Evolutionary conservation across 2,797 vertebrate species (phyloP), one percentile per base, ranked within the genome.

Genomic region (Urocyon cinereoargenteus): DNA sequence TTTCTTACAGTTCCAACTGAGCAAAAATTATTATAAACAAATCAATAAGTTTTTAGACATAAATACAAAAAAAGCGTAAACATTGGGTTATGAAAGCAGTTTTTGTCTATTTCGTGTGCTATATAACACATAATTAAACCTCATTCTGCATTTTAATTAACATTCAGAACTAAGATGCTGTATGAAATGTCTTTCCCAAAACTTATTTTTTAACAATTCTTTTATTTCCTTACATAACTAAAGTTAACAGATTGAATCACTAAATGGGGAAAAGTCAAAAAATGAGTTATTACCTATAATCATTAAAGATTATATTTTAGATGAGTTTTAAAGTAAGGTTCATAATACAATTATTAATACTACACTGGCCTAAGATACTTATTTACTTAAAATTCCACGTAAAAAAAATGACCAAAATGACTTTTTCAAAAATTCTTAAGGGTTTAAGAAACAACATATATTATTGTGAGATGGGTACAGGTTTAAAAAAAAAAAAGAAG

Each of bases 321-420:
- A 85, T 81, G 49, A 90, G 79, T n/a, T 36, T 94, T 83, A 96
- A 90, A 89, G 70, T 55, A 93, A 92, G 15, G 49, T 84, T 92
- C 81, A 72, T 59, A 83, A 86, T 89, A 75, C 9, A 84, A 59
- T 45, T 28, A 75, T 83, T 70, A 70, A 86, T 87, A 84, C 72
- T 45, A 59, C 19, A 45, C 18, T 57, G 26, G 73, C 66, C 55
- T 95, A 86, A 96, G 83, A 79, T 91, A 64, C 45, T 11, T 55
- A 77, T 83, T 94, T 92, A 92, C 73, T 83, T 81, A 87, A 97
- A 95, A 87, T 75, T 2, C 21, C 31, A 82, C 51, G 4, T 61
- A 87, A 59, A 95, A 90, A 59, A 93, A 73, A 53, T 79, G 10
- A 59, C 9, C 31, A 70, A 90, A 72, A 64, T 87, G 8, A 66